Conservation (phyloP, 2,797 vertebrate species). For the Saxicola maurus region DNA sequence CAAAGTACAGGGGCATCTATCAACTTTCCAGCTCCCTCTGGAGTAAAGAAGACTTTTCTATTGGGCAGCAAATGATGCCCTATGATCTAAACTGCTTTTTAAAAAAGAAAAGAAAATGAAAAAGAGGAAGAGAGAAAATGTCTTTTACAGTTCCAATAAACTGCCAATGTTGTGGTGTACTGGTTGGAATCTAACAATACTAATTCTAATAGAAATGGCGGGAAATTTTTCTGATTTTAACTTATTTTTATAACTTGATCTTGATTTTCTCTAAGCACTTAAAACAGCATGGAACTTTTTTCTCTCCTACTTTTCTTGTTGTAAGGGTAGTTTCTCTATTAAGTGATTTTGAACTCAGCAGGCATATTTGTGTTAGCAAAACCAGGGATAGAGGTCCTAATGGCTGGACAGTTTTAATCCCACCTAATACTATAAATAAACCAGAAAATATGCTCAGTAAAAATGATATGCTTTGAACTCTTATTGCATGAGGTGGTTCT, state of each 20-base stretch:
- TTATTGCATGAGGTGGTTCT: background rate
- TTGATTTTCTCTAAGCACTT: background rate
- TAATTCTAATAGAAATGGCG: background rate
- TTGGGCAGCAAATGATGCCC: constrained; percentile 1
- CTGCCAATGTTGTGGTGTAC: background rate
- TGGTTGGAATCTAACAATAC: background rate
- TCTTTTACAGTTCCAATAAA: background rate
- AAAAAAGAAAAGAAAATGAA: background rate
- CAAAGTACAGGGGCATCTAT: constrained; percentile 14
- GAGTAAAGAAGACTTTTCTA: constrained; percentile 7
- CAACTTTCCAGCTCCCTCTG: constrained; percentile 11
- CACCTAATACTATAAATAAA: background rate
- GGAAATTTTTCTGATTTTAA: background rate
- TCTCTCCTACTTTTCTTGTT: background rate
- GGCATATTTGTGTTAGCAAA: background rate
- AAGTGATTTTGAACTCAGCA: background rate
- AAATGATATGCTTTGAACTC: background rate
- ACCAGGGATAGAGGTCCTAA: background rate
- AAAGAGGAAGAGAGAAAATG: background rate
- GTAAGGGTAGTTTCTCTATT: background rate
- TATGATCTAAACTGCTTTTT: background rate
- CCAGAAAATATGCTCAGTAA: background rate
- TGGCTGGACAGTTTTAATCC: background rate
- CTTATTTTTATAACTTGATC: background rate
- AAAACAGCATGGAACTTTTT: background rate